Conservation (phyloP, 2,797 vertebrate species). For the Hozukius guyotensis region DNA sequence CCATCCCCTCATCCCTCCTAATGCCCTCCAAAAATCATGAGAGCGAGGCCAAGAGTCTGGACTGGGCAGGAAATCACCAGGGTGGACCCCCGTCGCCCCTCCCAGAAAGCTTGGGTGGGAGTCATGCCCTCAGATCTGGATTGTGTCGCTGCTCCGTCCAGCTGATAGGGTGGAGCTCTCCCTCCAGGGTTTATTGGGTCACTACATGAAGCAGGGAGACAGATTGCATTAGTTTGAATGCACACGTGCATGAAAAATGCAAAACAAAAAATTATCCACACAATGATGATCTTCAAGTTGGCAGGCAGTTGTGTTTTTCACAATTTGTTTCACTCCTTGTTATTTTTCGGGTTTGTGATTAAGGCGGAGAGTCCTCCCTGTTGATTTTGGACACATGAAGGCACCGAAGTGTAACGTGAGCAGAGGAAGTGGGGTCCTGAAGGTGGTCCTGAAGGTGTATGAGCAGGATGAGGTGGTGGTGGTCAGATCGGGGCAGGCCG, state of each 20-base stretch:
- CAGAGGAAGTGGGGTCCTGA: slow-evolving; percentile 24
- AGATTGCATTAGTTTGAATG: slow-evolving; percentile 13
- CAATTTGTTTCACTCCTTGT: background rate
- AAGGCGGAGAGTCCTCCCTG: background rate
- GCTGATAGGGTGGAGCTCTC: slow-evolving; percentile 52
- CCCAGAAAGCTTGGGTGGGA: background rate
- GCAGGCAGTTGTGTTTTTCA: slow-evolving; percentile 6
- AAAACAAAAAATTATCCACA: background rate
- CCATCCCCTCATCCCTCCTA: slow-evolving; percentile 3
- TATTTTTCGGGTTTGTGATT: slow-evolving; percentile 15
- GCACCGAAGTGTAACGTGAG: slow-evolving; percentile 21
- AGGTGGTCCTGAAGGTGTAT: slow-evolving; percentile 46
- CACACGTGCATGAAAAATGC: background rate
- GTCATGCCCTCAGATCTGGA: slow-evolving; percentile 27
- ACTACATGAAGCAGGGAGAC: slow-evolving; percentile 21
- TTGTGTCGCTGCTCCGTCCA: slow-evolving; percentile 19
- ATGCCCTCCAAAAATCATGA: background rate
- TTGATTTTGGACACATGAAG: slow-evolving; percentile 43
- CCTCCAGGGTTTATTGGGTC: slow-evolving; percentile 41
- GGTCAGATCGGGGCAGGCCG: slow-evolving; percentile 17
- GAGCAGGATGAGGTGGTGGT: slow-evolving; percentile 30
- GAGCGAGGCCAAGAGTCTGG: slow-evolving; percentile 5
- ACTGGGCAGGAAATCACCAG: slow-evolving; percentile 41
- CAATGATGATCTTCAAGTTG: background rate
- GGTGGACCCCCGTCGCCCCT: slow-evolving; percentile 30